A percentile compares a stretch with the other conserved stretches of the same genome.
Conservation (phyloP, 2,888 invertebrate species). For the Caradrina kadenii region DNA sequence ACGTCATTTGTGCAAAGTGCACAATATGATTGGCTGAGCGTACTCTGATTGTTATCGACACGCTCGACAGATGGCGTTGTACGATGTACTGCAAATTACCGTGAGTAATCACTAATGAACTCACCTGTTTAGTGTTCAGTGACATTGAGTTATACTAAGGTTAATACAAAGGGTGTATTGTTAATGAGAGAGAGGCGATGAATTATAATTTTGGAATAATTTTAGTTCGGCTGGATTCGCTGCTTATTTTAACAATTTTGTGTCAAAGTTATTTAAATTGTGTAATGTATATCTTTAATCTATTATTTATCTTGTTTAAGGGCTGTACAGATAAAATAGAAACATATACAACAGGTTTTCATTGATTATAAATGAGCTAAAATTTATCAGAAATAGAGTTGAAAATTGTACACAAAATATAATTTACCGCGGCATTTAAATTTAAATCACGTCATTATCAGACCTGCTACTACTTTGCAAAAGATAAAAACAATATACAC, state of each 20-base stretch:
- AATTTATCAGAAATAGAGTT: too few relatives aligned
- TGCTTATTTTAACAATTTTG: neutral
- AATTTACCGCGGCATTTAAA: too few relatives aligned
- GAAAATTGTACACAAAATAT: too few relatives aligned
- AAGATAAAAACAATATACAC: too few relatives aligned
- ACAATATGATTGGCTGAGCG: constrained; percentile 55
- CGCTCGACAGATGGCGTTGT: constrained; percentile 83
- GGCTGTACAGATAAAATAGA: too few relatives aligned
- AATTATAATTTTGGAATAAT: constrained; percentile 34
- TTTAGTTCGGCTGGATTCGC: neutral
- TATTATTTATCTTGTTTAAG: too few relatives aligned
- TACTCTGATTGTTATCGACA: constrained; percentile 75
- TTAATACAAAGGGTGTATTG: constrained; percentile 43
- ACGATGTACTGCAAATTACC: constrained; percentile 75
- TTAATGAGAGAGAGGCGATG: constrained; percentile 33
- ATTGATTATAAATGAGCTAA: too few relatives aligned
- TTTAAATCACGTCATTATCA: too few relatives aligned
- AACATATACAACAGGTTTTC: too few relatives aligned
- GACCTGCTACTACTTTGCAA: too few relatives aligned
- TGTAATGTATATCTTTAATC: too few relatives aligned
- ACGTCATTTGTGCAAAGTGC: constrained; percentile 57
- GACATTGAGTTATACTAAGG: constrained; percentile 72
- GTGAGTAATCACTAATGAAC: constrained; percentile 86
- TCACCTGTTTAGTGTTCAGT: constrained; percentile 81
- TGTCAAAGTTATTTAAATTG: too few relatives aligned